Base-by-base conservation (phyloP, 2,797 vertebrate genomes). In the Graptemys geographica region DNA sequence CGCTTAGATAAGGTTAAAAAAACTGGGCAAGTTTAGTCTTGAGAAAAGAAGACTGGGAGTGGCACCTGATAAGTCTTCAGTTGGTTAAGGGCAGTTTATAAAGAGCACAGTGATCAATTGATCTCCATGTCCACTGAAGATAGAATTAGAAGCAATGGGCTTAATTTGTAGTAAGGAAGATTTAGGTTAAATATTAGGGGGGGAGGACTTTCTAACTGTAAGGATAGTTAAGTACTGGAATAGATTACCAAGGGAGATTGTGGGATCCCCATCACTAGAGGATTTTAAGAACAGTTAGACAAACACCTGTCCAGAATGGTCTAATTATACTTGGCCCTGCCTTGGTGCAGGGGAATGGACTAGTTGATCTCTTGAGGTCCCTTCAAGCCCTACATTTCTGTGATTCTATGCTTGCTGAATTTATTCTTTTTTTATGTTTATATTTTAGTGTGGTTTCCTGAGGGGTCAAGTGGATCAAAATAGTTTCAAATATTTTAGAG, bases 361-460 rank as follows among this genome's bases (percentile, higher is more conserved):
- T 21, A 37, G n/a, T 19, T 69, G 65, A 69, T 18, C 9, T n/a
- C 31, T 37, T 19, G 65, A 37, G 65, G 65, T 69, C 65, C n/a
- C 18, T 69, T 69, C n/a, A 10, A 76, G 72, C 41, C 25, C 25
- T 47, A 41, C 11, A 47, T 76, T 47, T 44, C 44, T 47, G 6
- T 44, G 18, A 37, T 69, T 69, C n/a, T 37, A 11, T n/a, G 33
- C 89, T 51, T 94, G 87, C 93, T 83, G 81, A 90, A 93, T 82
- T 89, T 62, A 87, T 89, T 81, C 8, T 52, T n/a, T 80, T 11
- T 28, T 87, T 23, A 11, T 52, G 12, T 11, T 79, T 79, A 28
- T 52, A 37, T 16, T 41, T 44, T 65, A 11, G 37, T 41, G 15
- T 53, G 37, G 21, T 69, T 41, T 31, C 8, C 41, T 52, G 51